These are phyloP conservation scores for Drosophila santomea DNA, from an alignment of 1,140 invertebrate species.

Conservation along the genomic window DNA sequence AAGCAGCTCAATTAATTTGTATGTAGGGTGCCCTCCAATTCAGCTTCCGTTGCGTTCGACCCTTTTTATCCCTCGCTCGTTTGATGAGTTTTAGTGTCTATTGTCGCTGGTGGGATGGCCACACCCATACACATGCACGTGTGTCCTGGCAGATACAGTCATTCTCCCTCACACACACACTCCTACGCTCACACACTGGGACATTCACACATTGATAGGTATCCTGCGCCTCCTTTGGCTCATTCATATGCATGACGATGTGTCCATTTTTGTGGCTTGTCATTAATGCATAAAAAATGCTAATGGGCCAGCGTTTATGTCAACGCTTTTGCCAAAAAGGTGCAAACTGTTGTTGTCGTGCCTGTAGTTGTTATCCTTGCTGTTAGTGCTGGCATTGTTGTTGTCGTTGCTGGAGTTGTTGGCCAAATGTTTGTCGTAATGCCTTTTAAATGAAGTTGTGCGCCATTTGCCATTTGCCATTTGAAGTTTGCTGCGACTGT, in stretches of 20 bases:
- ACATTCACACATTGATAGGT: slow-evolving; percentile 30
- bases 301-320: slow-evolving; percentile 78
- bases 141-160: slow-evolving; percentile 22
- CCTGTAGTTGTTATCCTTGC: slow-evolving; percentile 7
- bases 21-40: slow-evolving; percentile 15
- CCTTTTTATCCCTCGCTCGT: slow-evolving; percentile 27
- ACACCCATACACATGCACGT: slow-evolving; percentile 10
- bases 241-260: slow-evolving; percentile 82
- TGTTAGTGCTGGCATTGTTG: slow-evolving; percentile 14
- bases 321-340: slow-evolving; percentile 74
- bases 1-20: slow-evolving; percentile 24
- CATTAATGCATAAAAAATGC: slow-evolving; percentile 82
- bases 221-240: slow-evolving; percentile 35
- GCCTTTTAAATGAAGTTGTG: slow-evolving; percentile 82
- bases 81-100: slow-evolving; percentile 74
- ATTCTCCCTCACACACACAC: not conserved
- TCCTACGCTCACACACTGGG: too few species aligned
- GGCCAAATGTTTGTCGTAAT: slow-evolving; percentile 71
- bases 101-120: slow-evolving; percentile 51
- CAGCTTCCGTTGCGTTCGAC: slow-evolving; percentile 22
- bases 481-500: slow-evolving; percentile 67
- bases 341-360: slow-evolving; percentile 69
- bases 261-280: slow-evolving; percentile 82
- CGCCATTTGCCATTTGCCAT: slow-evolving; percentile 81
- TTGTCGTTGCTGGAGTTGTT: slow-evolving; percentile 38